Base-by-base conservation (phyloP, 2,113 vertebrate genomes). In the Laterallus jamaicensis region DNA sequence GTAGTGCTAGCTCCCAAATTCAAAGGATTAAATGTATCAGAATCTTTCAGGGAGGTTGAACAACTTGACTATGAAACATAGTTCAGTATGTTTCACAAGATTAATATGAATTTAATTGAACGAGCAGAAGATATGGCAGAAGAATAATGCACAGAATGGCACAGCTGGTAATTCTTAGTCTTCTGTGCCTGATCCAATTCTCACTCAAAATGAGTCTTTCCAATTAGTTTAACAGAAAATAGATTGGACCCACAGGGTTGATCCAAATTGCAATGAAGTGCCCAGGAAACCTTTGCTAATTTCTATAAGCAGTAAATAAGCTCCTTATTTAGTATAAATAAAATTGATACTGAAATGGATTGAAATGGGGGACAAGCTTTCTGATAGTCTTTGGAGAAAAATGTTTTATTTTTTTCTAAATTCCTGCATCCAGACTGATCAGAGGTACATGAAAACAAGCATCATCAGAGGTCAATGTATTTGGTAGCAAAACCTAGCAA, bases 141-240 rank as follows among this genome's bases (percentile, higher is more conserved):
- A 89, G 60, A 91, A 75, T 93, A 88, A 83, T 42, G 52, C 19
- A 74, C 37, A 55, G 49, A 86, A 86, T 56, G 52, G 47, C 49
- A 79, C 42, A 93, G 70, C 32, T 95, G 54, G 59, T 76, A 69
- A 64, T 82, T 95, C 63, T 85, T 87, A 28, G 5, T 75, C 52
- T 91, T 89, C 74, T 54, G 25, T 60, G 29, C 28, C 62, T 78
- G 66, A 78, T 89, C 81, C 77, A 88, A 71, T 91, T 89, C 86
- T 82, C 26, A 84, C 35, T 79, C 62, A 76, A 93, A 93, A 94
- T 15, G 8, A 91, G 10, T 79, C 69, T 85, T 85, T 95, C 78
- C 86, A 87, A 90, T 91, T 82, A 87, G 62, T 88, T 87, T 85
- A 95, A 54, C 55, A 73, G 54, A 68, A 95, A 62, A 94, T 67